These are phyloP conservation scores for Toxonevra muliebris DNA, from an alignment of 2,888 invertebrate genomes.

Conservation along the genomic window DNA sequence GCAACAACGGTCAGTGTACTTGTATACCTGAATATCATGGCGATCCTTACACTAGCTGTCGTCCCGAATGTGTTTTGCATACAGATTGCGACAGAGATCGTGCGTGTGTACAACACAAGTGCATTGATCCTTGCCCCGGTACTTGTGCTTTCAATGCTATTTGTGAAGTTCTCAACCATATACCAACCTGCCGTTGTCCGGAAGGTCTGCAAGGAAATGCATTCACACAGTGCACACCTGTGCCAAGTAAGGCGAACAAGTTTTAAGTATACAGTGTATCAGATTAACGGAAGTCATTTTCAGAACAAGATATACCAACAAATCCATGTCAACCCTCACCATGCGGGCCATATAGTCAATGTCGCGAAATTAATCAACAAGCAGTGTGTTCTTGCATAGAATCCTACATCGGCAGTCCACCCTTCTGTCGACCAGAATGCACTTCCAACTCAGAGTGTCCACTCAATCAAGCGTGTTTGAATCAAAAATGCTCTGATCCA, in stretches of 20 bases:
- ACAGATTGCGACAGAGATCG: constrained; percentile 74
- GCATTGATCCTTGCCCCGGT: constrained; percentile 77
- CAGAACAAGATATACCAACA: constrained; percentile 49
- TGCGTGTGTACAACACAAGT: constrained; percentile 77
- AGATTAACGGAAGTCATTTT: constrained; percentile 33
- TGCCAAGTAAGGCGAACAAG: constrained; percentile 65
- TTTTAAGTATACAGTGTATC: not conserved
- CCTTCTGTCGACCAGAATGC: constrained; percentile 78
- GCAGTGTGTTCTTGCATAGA: constrained; percentile 76
- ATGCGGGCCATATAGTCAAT: constrained; percentile 84
- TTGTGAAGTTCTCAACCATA: constrained; percentile 79
- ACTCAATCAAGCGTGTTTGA: constrained; percentile 75
- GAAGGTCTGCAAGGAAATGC: constrained; percentile 75
- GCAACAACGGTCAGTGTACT: constrained; percentile 73
- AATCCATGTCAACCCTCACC: constrained; percentile 75
- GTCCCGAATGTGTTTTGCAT: constrained; percentile 77
- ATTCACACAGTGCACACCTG: constrained; percentile 71
- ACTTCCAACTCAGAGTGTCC: constrained; percentile 77
- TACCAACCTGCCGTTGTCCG: constrained; percentile 73
- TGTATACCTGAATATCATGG: constrained; percentile 75
- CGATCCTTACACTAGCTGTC: constrained; percentile 75
- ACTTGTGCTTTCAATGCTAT: constrained; percentile 76
- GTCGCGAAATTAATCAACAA: constrained; percentile 76
- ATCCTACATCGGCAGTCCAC: constrained; percentile 72
- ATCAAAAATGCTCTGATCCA: constrained; percentile 77